phyloP scores from a whole-genome alignment of 2,888 invertebrate genomes.

The Drosophila neonasuta region DNA sequence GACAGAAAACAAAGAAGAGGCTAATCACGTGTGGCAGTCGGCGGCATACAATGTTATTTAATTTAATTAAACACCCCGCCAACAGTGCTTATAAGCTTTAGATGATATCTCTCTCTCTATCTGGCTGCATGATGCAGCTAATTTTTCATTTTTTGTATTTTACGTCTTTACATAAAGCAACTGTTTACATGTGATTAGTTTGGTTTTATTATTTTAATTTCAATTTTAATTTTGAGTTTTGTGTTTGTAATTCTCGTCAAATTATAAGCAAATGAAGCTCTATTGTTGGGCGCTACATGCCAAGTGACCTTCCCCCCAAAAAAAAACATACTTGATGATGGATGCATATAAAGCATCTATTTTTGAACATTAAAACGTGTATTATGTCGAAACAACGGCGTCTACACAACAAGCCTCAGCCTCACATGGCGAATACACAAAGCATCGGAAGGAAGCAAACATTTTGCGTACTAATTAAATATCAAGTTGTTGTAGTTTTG shows the following conservation, averaged over 20 bases:
- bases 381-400: constrained; percentile 27
- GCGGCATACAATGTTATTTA: constrained; percentile 48
- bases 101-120: not conserved
- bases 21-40: constrained; percentile 68
- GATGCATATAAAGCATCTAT: constrained; percentile 48
- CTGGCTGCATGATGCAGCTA: constrained; percentile 15
- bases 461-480: constrained; percentile 54
- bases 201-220: constrained; percentile 18
- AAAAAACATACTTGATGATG: constrained; percentile 11
- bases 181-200: constrained; percentile 51
- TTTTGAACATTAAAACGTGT: constrained; percentile 46
- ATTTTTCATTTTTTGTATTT: constrained; percentile 44
- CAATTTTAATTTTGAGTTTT: constrained; percentile 12
- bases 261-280: constrained; percentile 58
- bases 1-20: constrained; percentile 52
- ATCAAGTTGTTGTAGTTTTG: constrained; percentile 26
- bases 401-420: not conserved
- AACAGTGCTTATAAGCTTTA: constrained; percentile 9
- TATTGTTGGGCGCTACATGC: constrained; percentile 53
- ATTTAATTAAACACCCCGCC: constrained; percentile 60
- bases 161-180: constrained; percentile 49
- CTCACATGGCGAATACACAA: constrained; percentile 16
- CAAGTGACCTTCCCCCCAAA: constrained; percentile 51
- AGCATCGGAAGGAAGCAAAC: constrained; percentile 61
- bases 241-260: constrained; percentile 36